Evolutionary conservation across 1,140 invertebrate genomes (phyloP).

Genomic region (Protaetia brevitarsis): DNA sequence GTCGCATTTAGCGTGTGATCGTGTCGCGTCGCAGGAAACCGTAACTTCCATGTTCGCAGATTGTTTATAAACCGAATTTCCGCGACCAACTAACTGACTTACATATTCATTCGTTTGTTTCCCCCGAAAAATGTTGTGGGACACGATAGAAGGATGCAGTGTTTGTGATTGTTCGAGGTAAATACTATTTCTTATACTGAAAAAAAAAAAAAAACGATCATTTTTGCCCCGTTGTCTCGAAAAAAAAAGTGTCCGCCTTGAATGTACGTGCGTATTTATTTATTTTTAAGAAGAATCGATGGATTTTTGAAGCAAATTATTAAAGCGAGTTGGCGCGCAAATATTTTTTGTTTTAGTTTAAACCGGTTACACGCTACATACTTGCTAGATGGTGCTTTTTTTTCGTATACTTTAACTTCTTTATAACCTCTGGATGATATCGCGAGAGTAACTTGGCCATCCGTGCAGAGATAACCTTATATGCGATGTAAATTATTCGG

Average conservation of each 20-base stretch:
- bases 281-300: too few species aligned
- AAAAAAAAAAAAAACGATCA: too few species aligned
- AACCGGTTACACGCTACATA: constrained; percentile 19
- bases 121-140: constrained; percentile 1
- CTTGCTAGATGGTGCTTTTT: neutral
- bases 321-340: neutral
- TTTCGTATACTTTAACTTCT: constrained; percentile 4
- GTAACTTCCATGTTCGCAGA: neutral
- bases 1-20: neutral
- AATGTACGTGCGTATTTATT: too few species aligned
- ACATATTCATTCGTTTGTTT: too few species aligned
- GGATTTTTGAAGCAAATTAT: neutral
- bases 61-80: neutral
- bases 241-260: too few species aligned
- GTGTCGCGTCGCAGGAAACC: neutral
- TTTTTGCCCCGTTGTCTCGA: too few species aligned
- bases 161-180: constrained; percentile 4
- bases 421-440: constrained; percentile 16
- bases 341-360: constrained; percentile 6
- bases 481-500: neutral
- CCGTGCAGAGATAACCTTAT: neutral
- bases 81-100: too few species aligned
- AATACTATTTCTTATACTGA: neutral
- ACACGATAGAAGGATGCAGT: neutral
- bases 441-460: neutral